Evolutionary conservation across 2,888 invertebrate genomes (phyloP), one percentile per base, ranked within the genome.

Genomic region (Pyrocoelia pectoralis): DNA sequence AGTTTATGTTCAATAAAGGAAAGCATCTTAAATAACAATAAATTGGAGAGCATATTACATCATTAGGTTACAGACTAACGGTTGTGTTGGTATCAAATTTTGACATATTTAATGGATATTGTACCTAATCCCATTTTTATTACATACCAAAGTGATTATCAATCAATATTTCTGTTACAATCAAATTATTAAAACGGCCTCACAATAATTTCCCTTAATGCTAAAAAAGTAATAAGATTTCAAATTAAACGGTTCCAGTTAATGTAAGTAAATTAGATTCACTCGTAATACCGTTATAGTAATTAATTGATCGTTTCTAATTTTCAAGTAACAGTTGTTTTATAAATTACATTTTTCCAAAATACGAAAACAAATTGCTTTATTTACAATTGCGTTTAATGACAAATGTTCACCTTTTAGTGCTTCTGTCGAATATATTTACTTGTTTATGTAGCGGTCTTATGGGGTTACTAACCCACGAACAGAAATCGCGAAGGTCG

Each of bases 401-500:
- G n/a, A n/a, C n/a, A n/a, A n/a, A n/a, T n/a, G n/a, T n/a, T n/a
- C n/a, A 41, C 8, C 46, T 46, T 46, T 33, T 46, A 17, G 17
- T 18, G 17, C 46, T 15, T 46, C 46, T 46, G 17, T 46, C 17
- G 17, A 46, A 46, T 46, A 46, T 46, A 14, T 41, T 41, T 41
- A 41, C 41, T 41, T 41, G 43, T 43, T 46, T 46, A 56, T 53
- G 60, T 55, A 60, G 60, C 60, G 55, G 54, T 60, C 54, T 58
- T 60, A 64, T 51, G 61, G 62, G 65, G 67, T 67, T 65, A 58
- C 61, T 65, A 65, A 67, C 67, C 67, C 65, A 61, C 52, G 61
- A 46, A 56, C 59, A 67, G 65, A 67, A 67, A 62, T 65, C 65
- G 62, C 56, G 67, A 67, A 67, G 67, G 67, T 62, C 67, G 67